Evolutionary conservation across 2,113 vertebrate species (phyloP), one percentile per base, ranked within the genome.

Genomic region (Muntiacus reevesi): DNA sequence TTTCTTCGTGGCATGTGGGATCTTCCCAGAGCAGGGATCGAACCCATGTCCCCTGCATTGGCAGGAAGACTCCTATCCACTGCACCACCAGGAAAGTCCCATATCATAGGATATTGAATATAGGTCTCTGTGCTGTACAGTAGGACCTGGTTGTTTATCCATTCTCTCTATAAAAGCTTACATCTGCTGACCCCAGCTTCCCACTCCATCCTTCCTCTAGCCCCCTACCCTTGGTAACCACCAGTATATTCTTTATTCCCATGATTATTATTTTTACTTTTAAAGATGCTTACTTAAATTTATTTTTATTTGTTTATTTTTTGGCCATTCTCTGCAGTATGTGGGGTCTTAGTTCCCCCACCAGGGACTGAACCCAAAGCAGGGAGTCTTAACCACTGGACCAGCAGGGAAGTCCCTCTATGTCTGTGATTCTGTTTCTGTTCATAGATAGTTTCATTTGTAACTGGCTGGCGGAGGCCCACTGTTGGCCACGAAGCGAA

Each of bases 11-110:
- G 40, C 40, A 15, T 76, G 40, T 27, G 40, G 40, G 3, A 43
- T 76, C 71, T 27, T 43, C 3, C 71, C 2, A 0, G 40, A 43
- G 25, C 23, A 43, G 71, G 40, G 40, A 27, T 76, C 1, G 0
- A 76, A 27, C 71, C 23, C 3, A 0, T 27, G 71, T 43, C 71
- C 71, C 40, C 23, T 76, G 71, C 40, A 76, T 27, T 76, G 71
- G 40, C 71, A 76, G 71, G 71, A 76, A 6, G 40, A 27, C 27
- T 76, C 40, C 43, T 43, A 27, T 8, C 71, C 71, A 76, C 71
- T 76, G 67, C 0, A 0, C 40, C 71, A 43, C 40, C 40, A 43
- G 3, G 40, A 40, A 76, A 43, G 6, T 43, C 40, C 71, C 40
- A 7, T n/a, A 81, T 52, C 30, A 21, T 33, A 52, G 30, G 78